Evolutionary conservation across 1,140 invertebrate species (phyloP).

Genomic region (Drosophila sturtevanti): DNA sequence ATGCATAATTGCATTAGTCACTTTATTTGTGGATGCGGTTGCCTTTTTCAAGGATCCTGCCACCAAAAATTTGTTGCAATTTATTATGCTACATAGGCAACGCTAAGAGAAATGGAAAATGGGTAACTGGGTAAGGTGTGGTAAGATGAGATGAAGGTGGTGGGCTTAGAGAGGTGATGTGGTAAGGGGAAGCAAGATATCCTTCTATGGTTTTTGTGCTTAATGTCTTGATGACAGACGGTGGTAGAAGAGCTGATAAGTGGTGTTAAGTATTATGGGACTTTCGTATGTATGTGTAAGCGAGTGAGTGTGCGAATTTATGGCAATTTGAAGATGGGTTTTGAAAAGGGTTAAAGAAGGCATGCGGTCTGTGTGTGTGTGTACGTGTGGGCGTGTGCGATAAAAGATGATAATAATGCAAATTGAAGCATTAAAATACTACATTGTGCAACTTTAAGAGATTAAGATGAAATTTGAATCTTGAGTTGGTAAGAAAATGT

Average conservation of each 20-base stretch:
- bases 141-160: background rate
- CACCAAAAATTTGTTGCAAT: constrained; percentile 72
- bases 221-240: constrained; percentile 62
- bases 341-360: constrained; percentile 20
- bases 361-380: background rate
- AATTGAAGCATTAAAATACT: constrained; percentile 1
- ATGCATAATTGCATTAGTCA: constrained; percentile 78
- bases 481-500: background rate
- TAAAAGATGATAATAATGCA: constrained; percentile 17
- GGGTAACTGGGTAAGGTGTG: background rate
- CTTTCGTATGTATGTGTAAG: constrained; percentile 14
- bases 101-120: no score
- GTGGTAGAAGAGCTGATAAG: constrained; percentile 46
- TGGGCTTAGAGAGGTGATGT: no score
- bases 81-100: constrained; percentile 39
- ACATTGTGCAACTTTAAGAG: background rate
- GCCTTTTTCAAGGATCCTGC: constrained; percentile 15
- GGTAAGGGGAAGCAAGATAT: background rate
- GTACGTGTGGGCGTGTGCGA: background rate
- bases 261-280: constrained; percentile 62
- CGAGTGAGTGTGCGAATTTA: constrained; percentile 33
- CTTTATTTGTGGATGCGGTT: constrained; percentile 48
- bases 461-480: background rate
- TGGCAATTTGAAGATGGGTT: constrained; percentile 38
- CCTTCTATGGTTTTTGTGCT: constrained; percentile 19